phyloP scores from a whole-genome alignment of 2,888 invertebrate genomes.

The Strigamia maritima region DNA sequence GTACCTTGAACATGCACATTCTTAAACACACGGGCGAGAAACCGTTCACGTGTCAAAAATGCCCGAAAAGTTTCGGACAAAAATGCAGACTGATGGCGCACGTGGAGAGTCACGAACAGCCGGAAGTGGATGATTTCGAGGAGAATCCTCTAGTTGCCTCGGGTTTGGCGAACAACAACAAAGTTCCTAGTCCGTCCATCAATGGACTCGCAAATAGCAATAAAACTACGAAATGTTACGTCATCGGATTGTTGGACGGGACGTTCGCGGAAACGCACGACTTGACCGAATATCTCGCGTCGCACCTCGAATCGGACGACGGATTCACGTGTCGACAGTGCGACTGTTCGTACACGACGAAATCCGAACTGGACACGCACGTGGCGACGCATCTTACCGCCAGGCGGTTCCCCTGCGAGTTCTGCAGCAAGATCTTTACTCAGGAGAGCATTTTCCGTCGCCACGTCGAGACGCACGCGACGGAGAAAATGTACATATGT shows the following conservation, averaged over 20 bases:
- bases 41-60: not conserved
- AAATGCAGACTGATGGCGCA: not conserved
- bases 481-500: conserved; percentile 22
- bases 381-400: not conserved
- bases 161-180: not conserved
- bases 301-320: not conserved
- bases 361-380: conserved; percentile 19
- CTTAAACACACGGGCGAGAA: conserved; percentile 47
- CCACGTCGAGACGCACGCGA: conserved; percentile 25
- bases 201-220: not conserved
- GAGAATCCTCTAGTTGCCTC: not conserved
- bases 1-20: conserved; percentile 50
- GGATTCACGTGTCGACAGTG: conserved; percentile 26
- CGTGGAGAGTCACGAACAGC: not conserved
- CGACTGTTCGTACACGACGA: conserved; percentile 27
- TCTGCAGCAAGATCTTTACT: conserved; percentile 28
- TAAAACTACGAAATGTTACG: not conserved
- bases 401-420: not conserved
- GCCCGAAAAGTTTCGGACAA: conserved; percentile 25
- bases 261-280: conserved; percentile 29
- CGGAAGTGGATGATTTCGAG: not conserved
- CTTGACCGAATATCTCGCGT: conserved; percentile 7
- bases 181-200: not conserved
- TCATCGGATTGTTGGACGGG: conserved; percentile 31
- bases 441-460: conserved; percentile 3